Evolutionary conservation across 1,140 invertebrate species (phyloP).

Genomic region (Magallana ariakensis): DNA sequence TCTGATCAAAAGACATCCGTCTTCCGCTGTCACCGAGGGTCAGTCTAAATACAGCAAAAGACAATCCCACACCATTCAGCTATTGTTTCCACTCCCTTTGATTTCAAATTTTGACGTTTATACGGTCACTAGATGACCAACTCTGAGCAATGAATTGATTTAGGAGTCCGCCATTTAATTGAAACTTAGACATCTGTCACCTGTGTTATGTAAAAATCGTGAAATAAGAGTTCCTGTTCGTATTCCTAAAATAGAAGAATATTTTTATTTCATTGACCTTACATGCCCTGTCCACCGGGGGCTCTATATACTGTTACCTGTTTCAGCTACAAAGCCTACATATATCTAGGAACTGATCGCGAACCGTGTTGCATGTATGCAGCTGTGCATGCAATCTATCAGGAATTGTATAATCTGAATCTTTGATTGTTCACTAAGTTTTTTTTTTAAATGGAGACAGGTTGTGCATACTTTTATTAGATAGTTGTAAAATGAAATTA

Average conservation of each 20-base stretch:
- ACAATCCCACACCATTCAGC: background rate
- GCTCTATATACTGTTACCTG: too few species aligned
- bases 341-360: too few species aligned
- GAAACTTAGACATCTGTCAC: background rate
- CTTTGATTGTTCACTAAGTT: too few species aligned
- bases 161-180: background rate
- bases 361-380: too few species aligned
- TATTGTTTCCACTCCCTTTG: background rate
- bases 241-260: too few species aligned
- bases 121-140: background rate
- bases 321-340: too few species aligned
- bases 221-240: background rate
- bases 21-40: background rate
- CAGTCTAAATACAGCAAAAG: background rate
- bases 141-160: background rate
- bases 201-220: constrained; percentile 17
- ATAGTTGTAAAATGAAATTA: background rate
- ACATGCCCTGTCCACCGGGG: too few species aligned
- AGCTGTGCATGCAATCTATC: too few species aligned
- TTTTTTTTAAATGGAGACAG: too few species aligned
- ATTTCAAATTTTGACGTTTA: background rate
- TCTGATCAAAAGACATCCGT: background rate
- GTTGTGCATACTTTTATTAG: too few species aligned
- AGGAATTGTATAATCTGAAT: too few species aligned
- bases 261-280: too few species aligned